Conservation (phyloP, 2,797 vertebrate genomes). For the Percopsis omiscomaycus region DNA sequence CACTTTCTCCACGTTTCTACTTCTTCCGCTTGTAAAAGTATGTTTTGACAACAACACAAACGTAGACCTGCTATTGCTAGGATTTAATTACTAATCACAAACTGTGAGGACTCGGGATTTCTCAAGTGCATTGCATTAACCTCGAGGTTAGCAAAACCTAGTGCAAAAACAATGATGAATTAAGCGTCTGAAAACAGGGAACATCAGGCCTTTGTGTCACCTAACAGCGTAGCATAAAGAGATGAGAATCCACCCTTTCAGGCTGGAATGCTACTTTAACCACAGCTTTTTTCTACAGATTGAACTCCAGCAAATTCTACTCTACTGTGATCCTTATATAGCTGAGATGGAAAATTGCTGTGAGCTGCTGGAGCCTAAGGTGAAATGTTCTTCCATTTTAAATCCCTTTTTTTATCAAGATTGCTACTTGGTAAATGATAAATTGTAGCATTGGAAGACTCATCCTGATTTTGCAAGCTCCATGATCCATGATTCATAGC, state of each 20-base stretch:
- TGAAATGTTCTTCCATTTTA: conserved; percentile 59
- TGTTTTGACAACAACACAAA: too few species aligned
- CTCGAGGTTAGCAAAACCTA: background rate
- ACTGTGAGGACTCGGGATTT: too few species aligned
- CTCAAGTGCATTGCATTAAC: background rate
- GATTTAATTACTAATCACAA: too few species aligned
- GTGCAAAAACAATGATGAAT: conserved; percentile 11
- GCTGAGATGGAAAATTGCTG: conserved; percentile 87
- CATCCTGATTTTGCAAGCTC: too few species aligned
- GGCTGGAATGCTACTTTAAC: conserved; percentile 22
- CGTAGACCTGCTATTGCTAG: too few species aligned
- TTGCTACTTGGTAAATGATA: background rate
- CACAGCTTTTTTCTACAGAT: conserved; percentile 78
- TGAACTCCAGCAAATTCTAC: conserved; percentile 86
- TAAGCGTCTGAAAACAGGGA: background rate
- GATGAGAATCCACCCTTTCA: conserved; percentile 17
- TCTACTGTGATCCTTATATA: conserved; percentile 89
- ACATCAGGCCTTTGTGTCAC: conserved; percentile 8
- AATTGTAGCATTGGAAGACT: too few species aligned
- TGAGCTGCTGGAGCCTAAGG: conserved; percentile 81
- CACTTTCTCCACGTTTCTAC: too few species aligned
- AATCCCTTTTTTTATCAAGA: conserved; percentile 1
- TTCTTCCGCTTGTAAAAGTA: too few species aligned
- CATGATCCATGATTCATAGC: too few species aligned
- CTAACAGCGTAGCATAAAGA: background rate